Evolutionary conservation across 2,888 invertebrate genomes (phyloP).

Genomic region (Bellardia bayeri): DNA sequence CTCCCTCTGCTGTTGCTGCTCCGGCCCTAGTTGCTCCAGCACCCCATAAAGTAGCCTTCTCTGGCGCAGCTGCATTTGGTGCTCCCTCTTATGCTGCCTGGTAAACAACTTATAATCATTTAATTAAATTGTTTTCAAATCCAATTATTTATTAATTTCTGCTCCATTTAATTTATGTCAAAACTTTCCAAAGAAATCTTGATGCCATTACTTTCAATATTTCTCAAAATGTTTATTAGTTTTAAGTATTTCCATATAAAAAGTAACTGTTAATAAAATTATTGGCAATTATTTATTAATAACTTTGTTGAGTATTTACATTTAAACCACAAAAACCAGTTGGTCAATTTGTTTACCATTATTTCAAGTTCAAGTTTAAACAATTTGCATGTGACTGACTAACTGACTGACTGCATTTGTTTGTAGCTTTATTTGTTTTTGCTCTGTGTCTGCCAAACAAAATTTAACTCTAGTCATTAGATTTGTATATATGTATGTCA

Average conservation of each 20-base stretch:
- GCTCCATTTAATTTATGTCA: conserved; percentile 3
- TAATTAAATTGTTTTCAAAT: not conserved
- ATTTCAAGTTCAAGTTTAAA: conserved; percentile 81
- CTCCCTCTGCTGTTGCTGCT: conserved; percentile 9
- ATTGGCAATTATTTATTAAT: conserved; percentile 1
- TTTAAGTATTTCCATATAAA: conserved; percentile 13
- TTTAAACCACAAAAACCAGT: conserved; percentile 38
- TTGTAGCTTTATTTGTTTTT: conserved; percentile 12
- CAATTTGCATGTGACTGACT: conserved; percentile 40
- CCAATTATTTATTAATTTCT: conserved; percentile 67
- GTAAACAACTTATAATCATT: conserved; percentile 7
- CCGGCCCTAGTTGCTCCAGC: conserved; percentile 15
- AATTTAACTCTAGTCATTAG: not conserved
- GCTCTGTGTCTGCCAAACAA: conserved; percentile 11
- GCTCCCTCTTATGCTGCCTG: conserved; percentile 68
- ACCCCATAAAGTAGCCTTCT: not conserved
- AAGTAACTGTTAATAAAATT: conserved; percentile 37
- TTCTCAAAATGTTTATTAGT: conserved; percentile 59
- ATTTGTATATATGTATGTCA: conserved; percentile 20
- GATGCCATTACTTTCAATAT: not conserved
- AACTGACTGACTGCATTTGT: conserved; percentile 9
- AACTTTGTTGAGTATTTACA: not conserved
- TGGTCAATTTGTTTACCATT: conserved; percentile 75
- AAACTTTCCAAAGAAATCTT: not conserved
- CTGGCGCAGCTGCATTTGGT: not conserved